Evolutionary conservation across 2,113 vertebrate species (phyloP).

Genomic region (Asarcornis scutulata): DNA sequence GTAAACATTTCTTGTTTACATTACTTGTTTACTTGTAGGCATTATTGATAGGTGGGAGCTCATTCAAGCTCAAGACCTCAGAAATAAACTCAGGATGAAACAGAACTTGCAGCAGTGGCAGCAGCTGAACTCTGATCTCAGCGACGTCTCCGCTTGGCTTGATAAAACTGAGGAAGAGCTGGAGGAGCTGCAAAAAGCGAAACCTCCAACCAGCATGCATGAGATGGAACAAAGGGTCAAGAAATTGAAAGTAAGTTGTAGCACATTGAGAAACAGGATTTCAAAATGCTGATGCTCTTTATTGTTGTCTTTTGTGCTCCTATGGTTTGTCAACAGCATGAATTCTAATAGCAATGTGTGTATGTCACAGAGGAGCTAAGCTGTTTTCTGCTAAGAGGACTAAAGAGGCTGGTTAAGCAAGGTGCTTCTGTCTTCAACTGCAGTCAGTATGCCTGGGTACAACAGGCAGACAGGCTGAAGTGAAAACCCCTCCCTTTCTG

Average conservation of each 20-base stretch:
- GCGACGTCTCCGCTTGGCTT: slow-evolving; percentile 83
- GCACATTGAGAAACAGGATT: background rate
- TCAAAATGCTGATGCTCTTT: background rate
- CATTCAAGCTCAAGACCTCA: slow-evolving; percentile 79
- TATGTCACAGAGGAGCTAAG: background rate
- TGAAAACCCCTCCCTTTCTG: background rate
- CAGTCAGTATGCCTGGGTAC: background rate
- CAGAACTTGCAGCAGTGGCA: slow-evolving; percentile 81
- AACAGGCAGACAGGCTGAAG: background rate
- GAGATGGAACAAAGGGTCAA: slow-evolving; percentile 79
- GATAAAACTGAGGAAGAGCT: slow-evolving; percentile 81
- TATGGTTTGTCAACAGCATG: background rate
- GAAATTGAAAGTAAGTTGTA: slow-evolving; percentile 81
- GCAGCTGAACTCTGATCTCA: slow-evolving; percentile 84
- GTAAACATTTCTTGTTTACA: background rate
- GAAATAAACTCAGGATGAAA: slow-evolving; percentile 68
- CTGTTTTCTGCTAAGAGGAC: background rate
- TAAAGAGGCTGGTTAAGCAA: background rate
- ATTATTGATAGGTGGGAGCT: slow-evolving; percentile 92
- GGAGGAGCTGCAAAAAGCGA: slow-evolving; percentile 72
- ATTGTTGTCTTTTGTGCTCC: background rate
- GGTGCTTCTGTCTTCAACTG: background rate
- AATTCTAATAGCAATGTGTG: background rate
- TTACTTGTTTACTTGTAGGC: slow-evolving; percentile 74
- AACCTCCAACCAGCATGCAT: slow-evolving; percentile 68